These are phyloP conservation scores for Thera obeliscata DNA, from an alignment of 2,888 invertebrate genomes.

Conservation along the genomic window DNA sequence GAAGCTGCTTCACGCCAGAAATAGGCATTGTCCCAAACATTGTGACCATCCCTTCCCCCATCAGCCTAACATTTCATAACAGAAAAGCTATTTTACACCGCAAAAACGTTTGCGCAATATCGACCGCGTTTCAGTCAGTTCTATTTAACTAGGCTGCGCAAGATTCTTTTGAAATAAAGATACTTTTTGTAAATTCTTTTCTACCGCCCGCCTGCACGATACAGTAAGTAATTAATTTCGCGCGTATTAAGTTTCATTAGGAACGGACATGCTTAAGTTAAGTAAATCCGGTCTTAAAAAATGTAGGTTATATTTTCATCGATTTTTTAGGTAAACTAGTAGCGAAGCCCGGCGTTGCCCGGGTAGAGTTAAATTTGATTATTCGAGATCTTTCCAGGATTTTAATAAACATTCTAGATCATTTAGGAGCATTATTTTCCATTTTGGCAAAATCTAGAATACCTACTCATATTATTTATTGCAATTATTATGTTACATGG, in stretches of 20 bases:
- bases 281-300: not conserved
- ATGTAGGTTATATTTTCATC: no score
- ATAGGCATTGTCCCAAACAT: not conserved
- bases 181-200: constrained; percentile 1
- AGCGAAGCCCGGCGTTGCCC: no score
- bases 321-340: no score
- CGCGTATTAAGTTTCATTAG: constrained; percentile 2
- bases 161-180: constrained; percentile 1
- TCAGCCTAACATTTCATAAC: not conserved
- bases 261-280: not conserved
- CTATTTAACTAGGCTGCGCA: not conserved
- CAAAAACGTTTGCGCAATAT: not conserved
- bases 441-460: no score
- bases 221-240: constrained; percentile 3
- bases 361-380: no score
- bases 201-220: not conserved
- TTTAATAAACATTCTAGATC: no score
- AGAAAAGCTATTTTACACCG: no score
- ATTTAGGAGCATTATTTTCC: no score
- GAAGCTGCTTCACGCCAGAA: no score
- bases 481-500: no score
- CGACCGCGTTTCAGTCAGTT: not conserved
- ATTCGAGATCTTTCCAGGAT: no score
- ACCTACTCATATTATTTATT: no score
- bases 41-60: not conserved